These are phyloP conservation scores for Lycaena phlaeas DNA, from an alignment of 2,888 invertebrate species.

Conservation along the genomic window DNA sequence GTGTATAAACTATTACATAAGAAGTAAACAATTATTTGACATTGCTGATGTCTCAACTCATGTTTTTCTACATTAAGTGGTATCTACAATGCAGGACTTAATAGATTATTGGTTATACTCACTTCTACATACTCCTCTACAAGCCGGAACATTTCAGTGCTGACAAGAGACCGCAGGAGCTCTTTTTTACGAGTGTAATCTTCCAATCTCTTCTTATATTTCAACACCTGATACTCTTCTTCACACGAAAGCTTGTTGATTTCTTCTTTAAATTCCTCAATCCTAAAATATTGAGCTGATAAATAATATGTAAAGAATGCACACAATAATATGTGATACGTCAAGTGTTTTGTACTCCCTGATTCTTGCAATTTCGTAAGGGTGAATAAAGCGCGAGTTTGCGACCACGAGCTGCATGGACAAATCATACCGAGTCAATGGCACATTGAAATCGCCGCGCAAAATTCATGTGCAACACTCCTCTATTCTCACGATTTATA, in stretches of 20 bases:
- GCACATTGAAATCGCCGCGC: conserved; percentile 23
- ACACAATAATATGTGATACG: neutral
- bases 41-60: no score
- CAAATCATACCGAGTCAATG: conserved; percentile 2
- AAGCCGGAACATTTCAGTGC: conserved; percentile 24
- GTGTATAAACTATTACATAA: neutral
- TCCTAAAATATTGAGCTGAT: conserved; percentile 27
- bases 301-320: neutral
- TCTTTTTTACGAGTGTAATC: conserved; percentile 27
- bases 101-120: no score
- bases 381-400: neutral
- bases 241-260: conserved; percentile 29
- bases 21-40: neutral
- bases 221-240: conserved; percentile 25
- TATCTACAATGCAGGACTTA: no score
- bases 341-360: conserved; percentile 8
- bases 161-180: conserved; percentile 23
- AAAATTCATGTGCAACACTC: conserved; percentile 15
- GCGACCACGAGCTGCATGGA: neutral
- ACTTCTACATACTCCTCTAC: conserved; percentile 37
- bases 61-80: no score
- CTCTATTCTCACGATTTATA: neutral
- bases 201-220: conserved; percentile 28
- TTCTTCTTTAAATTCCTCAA: conserved; percentile 28
- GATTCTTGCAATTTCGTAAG: neutral